Evolutionary conservation across 2,113 vertebrate genomes (phyloP), one percentile per base, ranked within the genome.

Genomic region (Podarcis raffonei): DNA sequence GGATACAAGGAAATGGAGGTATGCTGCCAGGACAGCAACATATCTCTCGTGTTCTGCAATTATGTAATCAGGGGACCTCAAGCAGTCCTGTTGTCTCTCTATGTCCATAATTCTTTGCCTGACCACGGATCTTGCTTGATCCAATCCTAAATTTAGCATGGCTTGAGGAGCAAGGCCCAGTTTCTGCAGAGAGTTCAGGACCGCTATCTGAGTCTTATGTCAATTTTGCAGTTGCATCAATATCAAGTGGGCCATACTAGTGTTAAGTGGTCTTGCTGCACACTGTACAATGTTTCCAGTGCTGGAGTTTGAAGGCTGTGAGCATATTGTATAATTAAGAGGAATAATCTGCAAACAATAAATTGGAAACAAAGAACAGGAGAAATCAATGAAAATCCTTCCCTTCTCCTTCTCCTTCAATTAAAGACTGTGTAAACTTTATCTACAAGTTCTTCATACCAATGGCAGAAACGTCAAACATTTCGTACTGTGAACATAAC

Each of bases 341-440:
- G n/a, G 57, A 72, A 59, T 66, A 53, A 23, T 80, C 84, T 66
- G 22, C 48, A 3, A 32, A 69, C 3, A 86, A 88, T 1, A 87
- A 76, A 23, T n/a, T 0, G 0, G n/a, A 66, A 5, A 84, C 48
- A 2, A 3, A 89, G 13, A 92, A 80, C 16, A 79, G 85, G 20
- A 35, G 4, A 91, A 83, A 87, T 57, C 79, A 62, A 6, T 82
- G 22, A 57, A 84, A 81, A 87, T 76, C 57, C 15, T 69, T 15
- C 27, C 53, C 22, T 77, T 53, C 6, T 35, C 20, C 57, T 65
- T 85, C 37, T 27, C 35, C 27, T 83, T n/a, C 81, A 88, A 83
- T 88, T 84, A 83, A 83, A 78, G 13, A 37, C 39, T 69, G 22
- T 48, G 57, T 77, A 78, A 89, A 84, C 65, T 39, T 5, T 57